A percentile compares a stretch with the other conserved stretches of the same genome.
These are phyloP conservation scores for Chiridota heheva DNA, from an alignment of 35 echinoderm and acorn worm genomes.

Conservation along the genomic window DNA sequence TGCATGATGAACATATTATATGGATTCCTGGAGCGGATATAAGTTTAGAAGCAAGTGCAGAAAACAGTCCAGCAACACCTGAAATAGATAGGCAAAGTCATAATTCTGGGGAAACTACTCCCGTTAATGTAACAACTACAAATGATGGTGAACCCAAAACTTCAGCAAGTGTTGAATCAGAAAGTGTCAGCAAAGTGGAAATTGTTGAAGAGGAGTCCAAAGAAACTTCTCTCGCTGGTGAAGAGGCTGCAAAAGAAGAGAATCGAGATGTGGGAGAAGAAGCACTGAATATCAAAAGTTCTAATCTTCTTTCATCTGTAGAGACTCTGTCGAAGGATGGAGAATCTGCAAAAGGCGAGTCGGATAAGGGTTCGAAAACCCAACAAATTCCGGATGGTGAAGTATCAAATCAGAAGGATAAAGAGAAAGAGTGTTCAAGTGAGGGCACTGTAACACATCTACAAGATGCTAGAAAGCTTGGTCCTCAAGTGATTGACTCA, in stretches of 20 bases:
- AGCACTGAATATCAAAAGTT: neutral
- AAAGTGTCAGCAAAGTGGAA: conserved; percentile 6
- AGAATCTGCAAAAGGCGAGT: conserved; percentile 3
- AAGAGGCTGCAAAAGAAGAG: neutral
- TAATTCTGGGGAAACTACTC: neutral
- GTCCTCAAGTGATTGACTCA: neutral
- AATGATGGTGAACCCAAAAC: neutral
- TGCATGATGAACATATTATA: too few relatives aligned
- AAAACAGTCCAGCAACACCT: too few relatives aligned
- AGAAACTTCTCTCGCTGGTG: neutral
- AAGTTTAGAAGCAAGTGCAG: too few relatives aligned
- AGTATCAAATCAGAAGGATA: too few relatives aligned
- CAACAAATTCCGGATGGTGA: neutral
- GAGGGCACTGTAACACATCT: neutral
- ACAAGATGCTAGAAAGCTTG: neutral
- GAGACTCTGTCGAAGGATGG: neutral
- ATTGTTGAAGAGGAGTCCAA: neutral
- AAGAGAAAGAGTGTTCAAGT: too few relatives aligned
- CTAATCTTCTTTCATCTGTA: neutral
- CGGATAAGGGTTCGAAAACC: conserved; percentile 1
- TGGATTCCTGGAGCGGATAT: too few relatives aligned
- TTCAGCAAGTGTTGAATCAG: neutral
- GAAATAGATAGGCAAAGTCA: neutral
- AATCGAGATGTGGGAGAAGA: neutral
- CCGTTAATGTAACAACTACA: neutral